A percentile compares a stretch with the other conserved stretches of the same genome.
These are phyloP conservation scores for Chamaea fasciata DNA, from an alignment of 2,113 vertebrate genomes.

Conservation along the genomic window DNA sequence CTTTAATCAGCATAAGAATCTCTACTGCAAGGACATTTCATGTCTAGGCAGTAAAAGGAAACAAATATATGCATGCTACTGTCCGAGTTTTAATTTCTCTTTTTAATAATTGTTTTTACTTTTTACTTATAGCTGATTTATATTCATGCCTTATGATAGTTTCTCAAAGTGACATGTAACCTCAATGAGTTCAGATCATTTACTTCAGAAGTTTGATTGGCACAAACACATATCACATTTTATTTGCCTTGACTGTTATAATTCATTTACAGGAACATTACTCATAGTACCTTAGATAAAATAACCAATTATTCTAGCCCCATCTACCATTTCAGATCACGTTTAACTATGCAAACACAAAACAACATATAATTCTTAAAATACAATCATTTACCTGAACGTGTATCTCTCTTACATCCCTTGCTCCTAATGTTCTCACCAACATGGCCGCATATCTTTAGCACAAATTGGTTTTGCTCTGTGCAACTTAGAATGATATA, in stretches of 20 bases:
- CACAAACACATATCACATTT: not conserved
- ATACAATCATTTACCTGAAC: not conserved
- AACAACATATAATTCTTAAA: not conserved
- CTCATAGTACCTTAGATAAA: not conserved
- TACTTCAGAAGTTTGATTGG: not conserved
- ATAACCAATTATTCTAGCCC: not conserved
- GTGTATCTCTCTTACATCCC: not conserved
- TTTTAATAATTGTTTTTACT: not conserved
- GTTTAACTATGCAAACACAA: not conserved
- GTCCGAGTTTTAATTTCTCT: not conserved
- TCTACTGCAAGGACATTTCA: not conserved
- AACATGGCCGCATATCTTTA: not conserved
- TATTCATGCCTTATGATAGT: not conserved
- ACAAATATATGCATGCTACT: not conserved
- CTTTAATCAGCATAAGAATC: conserved; percentile 5
- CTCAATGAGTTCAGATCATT: not conserved
- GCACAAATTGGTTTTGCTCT: not conserved
- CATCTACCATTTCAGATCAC: not conserved
- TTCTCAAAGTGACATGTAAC: conserved; percentile 16
- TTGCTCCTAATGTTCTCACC: not conserved
- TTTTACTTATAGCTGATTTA: not conserved
- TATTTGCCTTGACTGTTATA: not conserved
- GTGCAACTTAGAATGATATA: not conserved
- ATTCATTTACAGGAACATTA: not conserved
- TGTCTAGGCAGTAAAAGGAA: not conserved